Evolutionary conservation across 2,113 vertebrate species (phyloP).

Genomic region (Agelaius phoeniceus): DNA sequence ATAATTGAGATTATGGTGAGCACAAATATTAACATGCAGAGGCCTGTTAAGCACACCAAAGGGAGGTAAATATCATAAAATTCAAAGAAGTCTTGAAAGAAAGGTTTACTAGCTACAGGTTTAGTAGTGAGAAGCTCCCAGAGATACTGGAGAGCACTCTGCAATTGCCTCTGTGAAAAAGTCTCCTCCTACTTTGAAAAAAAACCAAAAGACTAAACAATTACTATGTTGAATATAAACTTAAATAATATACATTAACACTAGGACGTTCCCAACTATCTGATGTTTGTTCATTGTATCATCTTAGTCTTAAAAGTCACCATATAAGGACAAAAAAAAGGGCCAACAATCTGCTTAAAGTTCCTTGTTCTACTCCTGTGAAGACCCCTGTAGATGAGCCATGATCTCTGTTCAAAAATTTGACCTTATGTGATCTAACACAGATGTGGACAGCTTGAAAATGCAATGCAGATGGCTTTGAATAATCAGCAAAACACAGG

Average conservation of each 20-base stretch:
- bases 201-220: not conserved
- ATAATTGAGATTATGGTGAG: not conserved
- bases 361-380: conserved; percentile 13
- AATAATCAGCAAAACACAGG: conserved; percentile 8
- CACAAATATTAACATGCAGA: not conserved
- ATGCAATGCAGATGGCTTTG: conserved; percentile 30
- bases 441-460: conserved; percentile 32
- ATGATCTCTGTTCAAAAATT: conserved; percentile 37
- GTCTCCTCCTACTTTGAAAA: not conserved
- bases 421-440: conserved; percentile 20
- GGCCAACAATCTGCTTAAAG: not conserved
- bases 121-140: not conserved
- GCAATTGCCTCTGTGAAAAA: not conserved
- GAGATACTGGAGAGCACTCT: not conserved
- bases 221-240: not conserved
- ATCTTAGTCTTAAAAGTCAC: not conserved
- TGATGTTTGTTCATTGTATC: not conserved
- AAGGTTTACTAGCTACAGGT: not conserved
- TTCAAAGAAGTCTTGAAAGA: not conserved
- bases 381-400: conserved; percentile 8
- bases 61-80: not conserved
- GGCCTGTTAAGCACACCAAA: not conserved
- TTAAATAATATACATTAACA: not conserved
- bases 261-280: not conserved
- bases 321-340: not conserved